Conservation (phyloP, 2,113 vertebrate genomes). For the Lathamus discolor region DNA sequence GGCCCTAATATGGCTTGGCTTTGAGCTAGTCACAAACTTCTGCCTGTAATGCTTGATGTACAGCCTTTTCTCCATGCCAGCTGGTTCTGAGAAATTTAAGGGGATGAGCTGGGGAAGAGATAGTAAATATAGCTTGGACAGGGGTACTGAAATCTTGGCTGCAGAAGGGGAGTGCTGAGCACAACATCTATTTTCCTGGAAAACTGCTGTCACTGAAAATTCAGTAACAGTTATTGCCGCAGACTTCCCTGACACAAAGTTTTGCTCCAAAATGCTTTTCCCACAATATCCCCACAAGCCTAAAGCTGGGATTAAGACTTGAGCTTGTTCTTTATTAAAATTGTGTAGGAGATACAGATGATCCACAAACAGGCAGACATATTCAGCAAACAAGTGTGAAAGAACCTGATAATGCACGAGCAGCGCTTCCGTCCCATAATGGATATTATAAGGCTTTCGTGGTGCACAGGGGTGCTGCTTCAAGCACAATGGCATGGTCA, state of each 20-base stretch:
- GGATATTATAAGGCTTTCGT: background rate
- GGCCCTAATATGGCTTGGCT: background rate
- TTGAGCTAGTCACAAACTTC: background rate
- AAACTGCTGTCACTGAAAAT: background rate
- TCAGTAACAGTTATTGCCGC: background rate
- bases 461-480: background rate
- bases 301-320: background rate
- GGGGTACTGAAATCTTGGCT: background rate
- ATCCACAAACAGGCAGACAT: background rate
- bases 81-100: background rate
- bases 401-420: rapidly evolving
- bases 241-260: background rate
- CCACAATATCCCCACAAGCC: background rate
- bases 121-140: background rate
- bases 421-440: rapidly evolving
- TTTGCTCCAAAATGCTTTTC: background rate
- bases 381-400: background rate
- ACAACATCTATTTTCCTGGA: background rate
- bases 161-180: background rate
- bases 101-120: background rate
- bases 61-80: background rate
- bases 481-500: background rate
- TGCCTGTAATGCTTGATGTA: background rate
- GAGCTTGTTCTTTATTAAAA: background rate
- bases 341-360: background rate